Evolutionary conservation across 2,888 invertebrate species (phyloP).

Genomic region (Clusia tigrina): DNA sequence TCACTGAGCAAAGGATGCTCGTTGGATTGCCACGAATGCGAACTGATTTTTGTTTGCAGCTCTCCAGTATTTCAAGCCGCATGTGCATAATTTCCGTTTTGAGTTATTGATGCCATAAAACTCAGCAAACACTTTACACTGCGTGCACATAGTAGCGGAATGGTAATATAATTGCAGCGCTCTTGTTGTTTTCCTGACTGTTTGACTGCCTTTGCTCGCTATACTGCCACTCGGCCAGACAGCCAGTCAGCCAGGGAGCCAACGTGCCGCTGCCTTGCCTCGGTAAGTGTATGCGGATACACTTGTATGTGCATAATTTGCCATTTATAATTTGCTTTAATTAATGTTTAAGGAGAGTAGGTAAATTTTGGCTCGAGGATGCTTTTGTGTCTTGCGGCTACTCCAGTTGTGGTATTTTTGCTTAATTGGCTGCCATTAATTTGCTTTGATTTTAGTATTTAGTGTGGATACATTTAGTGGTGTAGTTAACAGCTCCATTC

Average conservation of each 20-base stretch:
- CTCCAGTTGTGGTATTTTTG: neutral
- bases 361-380: neutral
- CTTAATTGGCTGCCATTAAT: neutral
- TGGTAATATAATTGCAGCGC: too few species aligned
- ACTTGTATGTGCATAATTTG: conserved; percentile 21
- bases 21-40: too few species aligned
- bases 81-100: conserved; percentile 4
- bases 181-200: too few species aligned
- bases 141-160: too few species aligned
- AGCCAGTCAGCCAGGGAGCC: too few species aligned
- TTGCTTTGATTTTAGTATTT: neutral
- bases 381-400: neutral
- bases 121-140: neutral
- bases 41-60: neutral
- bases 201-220: too few species aligned
- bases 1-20: neutral
- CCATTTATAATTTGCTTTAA: conserved; percentile 22
- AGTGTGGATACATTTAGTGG: too few species aligned
- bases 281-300: too few species aligned
- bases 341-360: conserved; percentile 13
- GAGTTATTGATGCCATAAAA: neutral
- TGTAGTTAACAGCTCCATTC: too few species aligned
- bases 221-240: too few species aligned
- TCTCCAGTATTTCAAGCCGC: neutral
- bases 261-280: too few species aligned